phyloP scores from a whole-genome alignment of 2,797 vertebrate species.

The Poeciliopsis presidionis region DNA sequence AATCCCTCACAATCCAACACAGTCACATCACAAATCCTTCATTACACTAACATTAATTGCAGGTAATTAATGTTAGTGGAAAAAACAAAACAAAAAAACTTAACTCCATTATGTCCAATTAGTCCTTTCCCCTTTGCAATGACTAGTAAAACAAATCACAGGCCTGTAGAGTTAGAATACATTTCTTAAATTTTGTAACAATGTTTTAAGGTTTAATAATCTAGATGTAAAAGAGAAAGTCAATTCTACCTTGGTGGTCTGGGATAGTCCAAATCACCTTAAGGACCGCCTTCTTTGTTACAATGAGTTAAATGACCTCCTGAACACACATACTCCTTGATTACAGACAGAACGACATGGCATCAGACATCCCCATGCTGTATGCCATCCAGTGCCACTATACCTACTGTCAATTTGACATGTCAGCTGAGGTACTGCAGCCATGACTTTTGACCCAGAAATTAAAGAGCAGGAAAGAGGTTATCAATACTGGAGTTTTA shows the following conservation, averaged over 20 bases:
- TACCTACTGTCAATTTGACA: slow-evolving; percentile 68
- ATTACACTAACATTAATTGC: background rate
- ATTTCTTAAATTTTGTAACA: slow-evolving; percentile 3
- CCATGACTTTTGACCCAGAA: slow-evolving; percentile 70
- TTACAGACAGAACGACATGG: slow-evolving; percentile 33
- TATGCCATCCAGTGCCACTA: slow-evolving; percentile 68
- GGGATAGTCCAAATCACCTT: slow-evolving; percentile 36
- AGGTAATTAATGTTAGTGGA: background rate
- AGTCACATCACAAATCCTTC: background rate
- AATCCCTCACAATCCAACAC: background rate
- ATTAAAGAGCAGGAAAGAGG: slow-evolving; percentile 62
- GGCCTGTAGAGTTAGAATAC: background rate
- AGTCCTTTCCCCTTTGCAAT: background rate
- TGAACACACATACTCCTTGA: slow-evolving; percentile 2
- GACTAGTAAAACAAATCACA: background rate
- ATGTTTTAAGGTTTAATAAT: slow-evolving; percentile 4
- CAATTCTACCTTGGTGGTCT: slow-evolving; percentile 66
- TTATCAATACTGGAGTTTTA: slow-evolving; percentile 60
- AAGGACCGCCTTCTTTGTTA: slow-evolving; percentile 58
- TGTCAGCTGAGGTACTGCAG: slow-evolving; percentile 68
- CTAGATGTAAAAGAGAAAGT: slow-evolving; percentile 19
- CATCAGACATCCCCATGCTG: slow-evolving; percentile 52
- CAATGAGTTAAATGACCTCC: slow-evolving; percentile 56
- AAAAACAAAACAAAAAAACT: background rate
- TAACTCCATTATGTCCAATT: background rate